Percentiles rank a stretch among this genome's conserved stretches.
Conservation (phyloP, 30 jellyfish, hydroid and myxozoan species). For the Sanderia malayensis region DNA sequence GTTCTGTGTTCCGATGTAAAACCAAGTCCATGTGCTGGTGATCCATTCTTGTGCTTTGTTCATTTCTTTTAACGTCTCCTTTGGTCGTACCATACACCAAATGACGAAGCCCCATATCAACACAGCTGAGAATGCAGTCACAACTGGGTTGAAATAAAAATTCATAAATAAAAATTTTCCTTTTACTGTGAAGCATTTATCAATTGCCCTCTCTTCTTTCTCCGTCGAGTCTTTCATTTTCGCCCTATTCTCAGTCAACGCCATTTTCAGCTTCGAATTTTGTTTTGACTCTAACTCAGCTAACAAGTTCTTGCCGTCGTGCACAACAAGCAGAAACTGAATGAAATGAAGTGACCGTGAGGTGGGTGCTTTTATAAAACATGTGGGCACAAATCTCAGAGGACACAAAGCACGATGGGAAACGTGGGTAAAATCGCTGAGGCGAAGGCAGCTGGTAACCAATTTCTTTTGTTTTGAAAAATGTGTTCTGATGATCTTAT, state of each 20-base stretch:
- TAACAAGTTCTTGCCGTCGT: no score
- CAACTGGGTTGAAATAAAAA: constrained; percentile 77
- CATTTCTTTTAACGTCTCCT: constrained; percentile 56
- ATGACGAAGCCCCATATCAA: constrained; percentile 84
- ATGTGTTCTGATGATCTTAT: not conserved
- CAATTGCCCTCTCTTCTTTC: not conserved
- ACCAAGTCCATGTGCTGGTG: constrained; percentile 90
- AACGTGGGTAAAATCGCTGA: not conserved
- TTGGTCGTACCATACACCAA: constrained; percentile 68
- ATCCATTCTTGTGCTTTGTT: constrained; percentile 69
- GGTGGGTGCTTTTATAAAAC: no score
- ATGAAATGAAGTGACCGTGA: no score
- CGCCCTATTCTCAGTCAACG: not conserved
- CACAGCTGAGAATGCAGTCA: constrained; percentile 71
- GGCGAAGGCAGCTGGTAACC: not conserved
- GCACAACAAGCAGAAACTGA: no score
- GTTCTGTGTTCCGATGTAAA: constrained; percentile 90
- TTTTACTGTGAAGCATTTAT: constrained; percentile 61
- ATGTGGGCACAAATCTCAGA: not conserved
- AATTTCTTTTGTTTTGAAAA: no score
- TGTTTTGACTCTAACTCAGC: no score
- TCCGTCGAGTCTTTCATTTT: not conserved
- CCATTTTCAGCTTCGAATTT: no score
- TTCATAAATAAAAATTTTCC: constrained; percentile 44
- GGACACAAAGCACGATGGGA: not conserved